phyloP scores from a whole-genome alignment of 2,888 invertebrate species.

The Lithophane semibrunnea region DNA sequence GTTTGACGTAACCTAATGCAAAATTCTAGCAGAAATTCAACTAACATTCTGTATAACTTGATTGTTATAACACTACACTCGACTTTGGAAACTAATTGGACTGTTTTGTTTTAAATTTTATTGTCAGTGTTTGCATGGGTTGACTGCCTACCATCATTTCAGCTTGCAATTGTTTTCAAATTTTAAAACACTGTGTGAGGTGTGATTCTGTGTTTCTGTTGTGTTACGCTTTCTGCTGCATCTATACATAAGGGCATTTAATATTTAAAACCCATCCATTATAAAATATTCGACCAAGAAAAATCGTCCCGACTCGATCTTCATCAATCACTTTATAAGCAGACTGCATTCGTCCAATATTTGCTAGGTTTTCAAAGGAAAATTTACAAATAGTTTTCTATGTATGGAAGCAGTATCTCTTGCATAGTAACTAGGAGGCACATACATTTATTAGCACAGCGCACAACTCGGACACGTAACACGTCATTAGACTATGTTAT shows the following conservation, averaged over 20 bases:
- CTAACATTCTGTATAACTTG: constrained; percentile 66
- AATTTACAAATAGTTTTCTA: constrained; percentile 39
- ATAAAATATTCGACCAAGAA: neutral
- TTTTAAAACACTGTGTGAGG: constrained; percentile 34
- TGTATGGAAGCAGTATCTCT: constrained; percentile 51
- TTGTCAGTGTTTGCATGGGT: constrained; percentile 85
- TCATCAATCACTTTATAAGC: constrained; percentile 40
- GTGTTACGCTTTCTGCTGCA: constrained; percentile 49
- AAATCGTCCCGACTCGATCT: constrained; percentile 1
- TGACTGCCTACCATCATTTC: constrained; percentile 65
- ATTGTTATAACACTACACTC: constrained; percentile 66
- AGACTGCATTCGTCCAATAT: constrained; percentile 22
- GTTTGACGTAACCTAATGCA: constrained; percentile 88
- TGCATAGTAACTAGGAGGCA: constrained; percentile 53
- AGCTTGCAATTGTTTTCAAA: constrained; percentile 58
- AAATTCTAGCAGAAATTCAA: constrained; percentile 72
- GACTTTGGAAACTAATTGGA: constrained; percentile 71
- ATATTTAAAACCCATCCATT: constrained; percentile 16
- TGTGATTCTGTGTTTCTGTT: constrained; percentile 34
- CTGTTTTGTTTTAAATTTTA: constrained; percentile 65
- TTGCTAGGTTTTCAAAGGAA: constrained; percentile 31
- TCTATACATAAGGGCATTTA: constrained; percentile 40
- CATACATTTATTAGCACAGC: constrained; percentile 46
- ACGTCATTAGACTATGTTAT: constrained; percentile 44
- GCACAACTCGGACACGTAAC: constrained; percentile 39